Base-by-base conservation (phyloP, 2,888 invertebrate species). In the Sinodicranocentrus sp. region DNA sequence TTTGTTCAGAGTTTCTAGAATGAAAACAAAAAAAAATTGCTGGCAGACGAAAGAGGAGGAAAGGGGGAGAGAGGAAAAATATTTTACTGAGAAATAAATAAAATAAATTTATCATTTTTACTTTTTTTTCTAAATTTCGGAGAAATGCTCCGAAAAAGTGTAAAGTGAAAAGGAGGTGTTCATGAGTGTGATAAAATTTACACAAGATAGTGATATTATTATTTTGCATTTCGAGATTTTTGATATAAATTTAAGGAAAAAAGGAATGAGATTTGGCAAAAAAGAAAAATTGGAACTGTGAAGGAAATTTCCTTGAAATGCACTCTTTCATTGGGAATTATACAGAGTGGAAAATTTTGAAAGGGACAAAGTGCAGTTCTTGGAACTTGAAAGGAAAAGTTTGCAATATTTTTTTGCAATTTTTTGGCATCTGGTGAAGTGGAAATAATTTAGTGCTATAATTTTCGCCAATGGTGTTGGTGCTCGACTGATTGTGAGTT, bases 11-110 rank as follows among this genome's bases (percentile, higher is more conserved):
- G 17, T 39, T 39, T 25, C 28, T 25, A 43, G 28, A 65, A 77
- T 68, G 63, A 77, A 68, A 68, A 77, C 48, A 70, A 70, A 63
- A 77, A 68, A 77, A 13, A 10, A 5, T 15, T 48, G 48, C 15
- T 48, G 33, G 33, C 10, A 10, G 3, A 10, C 33, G 3, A 10
- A 33, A 10, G 33, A 23, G 75, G 63, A 43, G 1, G 6, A 26
- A 43, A 67, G 21, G 13, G 17, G 43, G 21, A 19, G 19, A 43
- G 43, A 28, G 44, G n/a, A 59, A 21, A 54, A 54, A 54, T 19
- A 75, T 63, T 65, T 52, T 57, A 6, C 21, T 5, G 21, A 10
- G 54, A 39, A 43, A 28, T 23, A 21, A 54, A 26, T 26, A 25
- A 59, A 48, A 44, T 19, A 26, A 70, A n/a, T 65, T 6, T 2